Evolutionary conservation across 2,797 vertebrate genomes (phyloP).

Genomic region (Myotis vivesi): DNA sequence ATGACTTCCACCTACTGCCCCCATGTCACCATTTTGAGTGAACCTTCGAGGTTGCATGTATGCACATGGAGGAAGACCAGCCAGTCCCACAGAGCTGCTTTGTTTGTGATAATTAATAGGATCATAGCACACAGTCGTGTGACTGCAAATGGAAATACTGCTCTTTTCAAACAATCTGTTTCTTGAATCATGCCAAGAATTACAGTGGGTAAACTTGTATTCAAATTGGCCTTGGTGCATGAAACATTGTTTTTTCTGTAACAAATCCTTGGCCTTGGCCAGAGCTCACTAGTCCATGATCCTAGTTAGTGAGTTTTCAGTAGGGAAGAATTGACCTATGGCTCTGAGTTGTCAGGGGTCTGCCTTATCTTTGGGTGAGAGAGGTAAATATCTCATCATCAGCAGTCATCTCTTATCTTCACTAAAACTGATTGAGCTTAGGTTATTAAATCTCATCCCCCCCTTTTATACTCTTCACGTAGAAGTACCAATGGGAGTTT

Average conservation of each 20-base stretch:
- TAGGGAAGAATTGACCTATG: background rate
- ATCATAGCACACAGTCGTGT: constrained; percentile 69
- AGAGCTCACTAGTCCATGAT: background rate
- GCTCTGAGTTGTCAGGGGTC: background rate
- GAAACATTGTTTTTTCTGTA: constrained; percentile 43
- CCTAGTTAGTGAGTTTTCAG: background rate
- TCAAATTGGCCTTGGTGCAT: constrained; percentile 66
- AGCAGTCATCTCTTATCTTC: background rate
- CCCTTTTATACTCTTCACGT: background rate
- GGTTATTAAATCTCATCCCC: background rate
- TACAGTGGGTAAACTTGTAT: constrained; percentile 69
- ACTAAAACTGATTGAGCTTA: background rate
- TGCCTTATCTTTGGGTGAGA: background rate
- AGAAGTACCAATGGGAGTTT: background rate
- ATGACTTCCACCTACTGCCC: constrained; percentile 9
- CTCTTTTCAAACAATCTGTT: constrained; percentile 77
- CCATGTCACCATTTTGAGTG: background rate
- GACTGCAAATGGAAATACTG: constrained; percentile 77
- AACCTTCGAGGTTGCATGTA: constrained; percentile 9
- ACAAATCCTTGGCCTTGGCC: constrained; percentile 45
- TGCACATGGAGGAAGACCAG: background rate
- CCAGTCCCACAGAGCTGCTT: constrained; percentile 37
- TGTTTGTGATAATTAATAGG: constrained; percentile 72
- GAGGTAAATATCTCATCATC: background rate
- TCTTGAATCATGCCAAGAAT: constrained; percentile 74